Evolutionary conservation across 2,888 invertebrate genomes (phyloP), one percentile per base, ranked within the genome.

Genomic region (Drosophila formosana): DNA sequence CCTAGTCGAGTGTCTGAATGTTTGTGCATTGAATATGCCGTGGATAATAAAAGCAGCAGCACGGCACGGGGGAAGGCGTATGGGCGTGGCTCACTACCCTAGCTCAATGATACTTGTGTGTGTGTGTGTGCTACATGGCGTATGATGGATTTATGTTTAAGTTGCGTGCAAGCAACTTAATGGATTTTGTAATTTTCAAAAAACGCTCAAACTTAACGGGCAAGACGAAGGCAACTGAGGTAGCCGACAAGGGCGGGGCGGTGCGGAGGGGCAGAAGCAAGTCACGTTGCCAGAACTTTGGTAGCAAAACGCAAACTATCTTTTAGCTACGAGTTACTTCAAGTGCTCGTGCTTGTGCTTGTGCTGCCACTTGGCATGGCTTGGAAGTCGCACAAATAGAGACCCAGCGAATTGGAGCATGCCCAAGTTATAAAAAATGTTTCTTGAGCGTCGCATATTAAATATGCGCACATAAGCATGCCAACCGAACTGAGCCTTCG

Each of bases 141-240:
- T 89, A 89, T 87, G 87, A 87, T 87, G 90, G 90, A 87, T 87
- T 87, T 90, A 87, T 87, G 90, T 80, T 88, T 88, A 89, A 90
- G 86, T 87, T 87, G 89, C 87, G 87, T 87, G 87, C 87, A 84
- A 89, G 87, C 89, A 90, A 87, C 89, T 90, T 90, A 87, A 87
- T 87, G 87, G 90, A 87, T 87, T 87, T 87, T 89, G 87, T 87
- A 87, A 87, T 87, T 87, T 87, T 89, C 68, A 66, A 75, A 88
- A 89, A 88, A 81, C 69, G 75, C 62, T 75, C 80, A 64, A 79
- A 80, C 76, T 69, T 52, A 79, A 49, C 71, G 28, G 52, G n/a
- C 50, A 51, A 18, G 43, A 49, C 49, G 26, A 34, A 43, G 52
- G 47, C 72, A 52, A 45, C 18, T 28, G 63, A 50, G 37, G 60